Evolutionary conservation across 1,140 invertebrate genomes (phyloP), one percentile per base, ranked within the genome.

Genomic region (Portunus trituberculatus): DNA sequence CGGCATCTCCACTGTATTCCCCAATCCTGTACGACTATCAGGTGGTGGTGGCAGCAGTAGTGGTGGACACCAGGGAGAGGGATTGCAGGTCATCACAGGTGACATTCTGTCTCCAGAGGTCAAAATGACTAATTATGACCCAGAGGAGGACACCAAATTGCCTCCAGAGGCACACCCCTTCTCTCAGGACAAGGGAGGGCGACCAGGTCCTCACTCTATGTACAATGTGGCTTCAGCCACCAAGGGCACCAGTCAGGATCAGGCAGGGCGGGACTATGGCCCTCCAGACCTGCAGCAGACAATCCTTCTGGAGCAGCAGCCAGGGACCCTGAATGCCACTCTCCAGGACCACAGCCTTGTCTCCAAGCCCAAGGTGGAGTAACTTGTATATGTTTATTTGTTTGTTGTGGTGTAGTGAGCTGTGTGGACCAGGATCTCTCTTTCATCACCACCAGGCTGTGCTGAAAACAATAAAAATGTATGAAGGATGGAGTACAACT

Each of bases 1-100:
- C 46, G 94, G 94, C 6, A 95, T 95, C 39, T 95, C 94, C 32
- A 95, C 94, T 10, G 94, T 95, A 10, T 95, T 95, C 59, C 92
- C 94, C 29, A 95, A 89, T 32, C 94, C 94, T 20, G 91, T 95
- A 48, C 94, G 94, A 45, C n/a, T 95, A 25, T 31, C 93, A 28
- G 46, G 25, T 4, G 87, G 28, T 25, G 29, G 31, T 14, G 48
- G 39, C 25, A 39, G 10, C 31, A 92, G 31, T n/a, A 32, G 31
- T 29, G 83, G 52, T 25, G 87, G 46, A 6, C 59, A 82, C 7
- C 88, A 59, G 46, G 20, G 20, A 0, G 91, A 39, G 8, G 76
- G 83, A 88, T 84, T 95, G 12, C 82, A 95, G 46, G 94, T 95
- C 52, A 95, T 95, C 32, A 92, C 94, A 7, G 94, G 94, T n/a